Percentiles rank a stretch among this genome's conserved stretches.
Conservation (phyloP, 2,797 vertebrate genomes). For the Cephalopachus bancanus region DNA sequence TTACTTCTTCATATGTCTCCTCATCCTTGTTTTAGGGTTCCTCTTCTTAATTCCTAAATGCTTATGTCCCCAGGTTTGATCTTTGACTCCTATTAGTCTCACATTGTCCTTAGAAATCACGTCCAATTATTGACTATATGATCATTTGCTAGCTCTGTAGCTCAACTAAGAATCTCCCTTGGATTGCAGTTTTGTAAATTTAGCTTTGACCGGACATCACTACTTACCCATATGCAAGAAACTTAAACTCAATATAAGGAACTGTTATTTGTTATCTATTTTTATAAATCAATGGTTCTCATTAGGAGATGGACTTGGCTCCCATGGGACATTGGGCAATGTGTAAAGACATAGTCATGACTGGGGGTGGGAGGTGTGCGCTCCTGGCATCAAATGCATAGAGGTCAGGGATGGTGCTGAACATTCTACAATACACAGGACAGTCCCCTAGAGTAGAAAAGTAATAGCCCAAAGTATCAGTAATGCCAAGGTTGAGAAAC, state of each 20-base stretch:
- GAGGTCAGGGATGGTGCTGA: background rate
- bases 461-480: background rate
- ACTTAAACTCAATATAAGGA: background rate
- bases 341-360: background rate
- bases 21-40: background rate
- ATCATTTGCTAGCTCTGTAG: background rate
- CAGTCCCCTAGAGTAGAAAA: background rate
- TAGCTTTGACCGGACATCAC: background rate
- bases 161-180: background rate
- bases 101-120: background rate
- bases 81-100: background rate
- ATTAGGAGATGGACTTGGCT: background rate
- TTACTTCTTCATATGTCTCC: background rate
- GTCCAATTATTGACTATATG: background rate
- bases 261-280: background rate
- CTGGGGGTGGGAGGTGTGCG: background rate
- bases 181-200: background rate
- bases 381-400: background rate
- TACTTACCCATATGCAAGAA: background rate
- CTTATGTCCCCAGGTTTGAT: background rate
- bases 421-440: background rate
- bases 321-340: background rate
- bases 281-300: background rate
- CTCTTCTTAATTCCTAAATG: background rate
- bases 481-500: background rate